A percentile compares a stretch with the other conserved stretches of the same genome.
phyloP scores from a whole-genome alignment of 2,797 vertebrate species.

The Furcifer pardalis region DNA sequence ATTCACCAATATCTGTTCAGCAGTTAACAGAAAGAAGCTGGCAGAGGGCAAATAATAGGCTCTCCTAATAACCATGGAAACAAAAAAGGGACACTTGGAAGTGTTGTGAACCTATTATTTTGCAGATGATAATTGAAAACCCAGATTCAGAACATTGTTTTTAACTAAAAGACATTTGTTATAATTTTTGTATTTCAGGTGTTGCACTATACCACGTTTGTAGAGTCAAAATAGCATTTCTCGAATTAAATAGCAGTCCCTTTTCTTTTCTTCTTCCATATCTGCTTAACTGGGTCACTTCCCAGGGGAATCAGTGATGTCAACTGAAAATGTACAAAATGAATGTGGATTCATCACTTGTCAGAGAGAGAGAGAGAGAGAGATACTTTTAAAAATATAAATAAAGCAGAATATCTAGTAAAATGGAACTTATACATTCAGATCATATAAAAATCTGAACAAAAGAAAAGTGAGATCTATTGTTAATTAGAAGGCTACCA shows the following conservation, averaged over 20 bases:
- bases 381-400: background rate
- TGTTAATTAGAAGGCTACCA: background rate
- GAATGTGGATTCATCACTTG: constrained; percentile 17
- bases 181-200: constrained; percentile 32
- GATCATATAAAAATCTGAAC: background rate
- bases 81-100: constrained; percentile 18
- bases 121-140: constrained; percentile 41
- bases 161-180: constrained; percentile 28
- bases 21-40: constrained; percentile 47
- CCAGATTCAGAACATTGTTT: constrained; percentile 23
- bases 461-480: background rate
- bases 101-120: constrained; percentile 42
- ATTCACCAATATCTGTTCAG: constrained; percentile 51
- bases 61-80: constrained; percentile 36
- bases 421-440: background rate
- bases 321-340: constrained; percentile 16
- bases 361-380: background rate
- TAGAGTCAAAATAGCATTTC: constrained; percentile 18
- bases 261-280: background rate
- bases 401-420: background rate
- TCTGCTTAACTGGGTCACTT: constrained; percentile 38
- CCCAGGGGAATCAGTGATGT: constrained; percentile 18
- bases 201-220: background rate
- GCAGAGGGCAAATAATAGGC: constrained; percentile 30
- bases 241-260: constrained; percentile 34